These are phyloP conservation scores for Strongylocentrotus purpuratus DNA, from an alignment of 35 echinoderm and acorn worm species.

Conservation along the genomic window DNA sequence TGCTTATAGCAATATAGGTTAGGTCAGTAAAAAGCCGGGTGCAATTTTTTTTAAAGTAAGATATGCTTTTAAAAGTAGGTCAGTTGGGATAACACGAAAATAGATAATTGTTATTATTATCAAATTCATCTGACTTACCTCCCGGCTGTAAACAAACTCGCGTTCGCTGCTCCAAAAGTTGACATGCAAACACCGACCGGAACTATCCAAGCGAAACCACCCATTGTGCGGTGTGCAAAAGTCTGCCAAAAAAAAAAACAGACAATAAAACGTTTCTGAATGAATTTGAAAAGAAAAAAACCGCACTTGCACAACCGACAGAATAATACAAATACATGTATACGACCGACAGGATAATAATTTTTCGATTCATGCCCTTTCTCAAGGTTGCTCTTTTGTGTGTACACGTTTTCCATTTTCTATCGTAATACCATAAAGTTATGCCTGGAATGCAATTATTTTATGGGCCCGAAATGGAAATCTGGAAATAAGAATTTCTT, in stretches of 20 bases:
- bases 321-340: too few species aligned
- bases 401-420: not conserved
- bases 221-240: constrained; percentile 53
- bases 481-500: not conserved
- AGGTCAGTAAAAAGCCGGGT: too few species aligned
- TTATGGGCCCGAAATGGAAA: not conserved
- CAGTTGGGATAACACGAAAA: not conserved
- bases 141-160: constrained; percentile 76
- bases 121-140: constrained; percentile 56
- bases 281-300: not conserved
- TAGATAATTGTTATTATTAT: not conserved
- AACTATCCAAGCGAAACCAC: constrained; percentile 61
- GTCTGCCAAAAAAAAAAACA: constrained; percentile 42
- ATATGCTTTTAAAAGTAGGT: too few species aligned
- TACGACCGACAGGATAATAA: not conserved
- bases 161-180: constrained; percentile 58
- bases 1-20: too few species aligned
- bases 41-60: too few species aligned
- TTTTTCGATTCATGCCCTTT: too few species aligned
- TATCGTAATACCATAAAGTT: not conserved
- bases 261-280: not conserved
- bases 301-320: not conserved
- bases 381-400: not conserved
- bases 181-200: constrained; percentile 65
- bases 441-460: not conserved